phyloP scores from a whole-genome alignment of 2,888 invertebrate species.

The Trilocha varians region DNA sequence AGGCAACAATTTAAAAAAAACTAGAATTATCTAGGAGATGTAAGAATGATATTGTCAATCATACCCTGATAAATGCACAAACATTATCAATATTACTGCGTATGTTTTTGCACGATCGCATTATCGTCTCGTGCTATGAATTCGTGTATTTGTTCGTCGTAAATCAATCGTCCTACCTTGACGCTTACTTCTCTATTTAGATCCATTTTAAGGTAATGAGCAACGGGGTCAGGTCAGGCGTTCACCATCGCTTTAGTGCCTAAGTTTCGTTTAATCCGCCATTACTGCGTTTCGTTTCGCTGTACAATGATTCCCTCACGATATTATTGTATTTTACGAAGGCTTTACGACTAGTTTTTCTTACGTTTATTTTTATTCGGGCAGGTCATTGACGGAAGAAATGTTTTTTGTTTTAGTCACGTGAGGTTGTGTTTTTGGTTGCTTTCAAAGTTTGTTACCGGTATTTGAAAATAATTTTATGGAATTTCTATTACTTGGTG shows the following conservation, averaged over 20 bases:
- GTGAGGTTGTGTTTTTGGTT: neutral
- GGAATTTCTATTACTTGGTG: no score
- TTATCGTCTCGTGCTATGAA: neutral
- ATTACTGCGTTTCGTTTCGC: constrained; percentile 2
- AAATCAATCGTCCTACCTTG: constrained; percentile 2
- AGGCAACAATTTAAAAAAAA: neutral
- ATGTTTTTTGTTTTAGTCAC: neutral
- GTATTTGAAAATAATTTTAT: no score
- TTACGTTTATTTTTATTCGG: neutral
- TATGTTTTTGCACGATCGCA: no score
- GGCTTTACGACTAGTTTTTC: neutral
- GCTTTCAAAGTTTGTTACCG: no score
- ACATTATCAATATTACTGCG: no score
- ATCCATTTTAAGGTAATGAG: constrained; percentile 14
- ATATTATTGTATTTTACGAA: neutral
- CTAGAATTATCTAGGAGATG: no score
- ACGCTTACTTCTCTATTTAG: constrained; percentile 1
- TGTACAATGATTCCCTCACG: neutral
- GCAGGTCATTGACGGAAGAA: neutral
- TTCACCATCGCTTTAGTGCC: constrained; percentile 22
- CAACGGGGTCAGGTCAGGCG: constrained; percentile 41
- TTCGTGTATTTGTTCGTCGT: neutral
- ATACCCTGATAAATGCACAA: no score
- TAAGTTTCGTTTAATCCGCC: constrained; percentile 13
- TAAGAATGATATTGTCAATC: no score